These are phyloP conservation scores for Mus musculus DNA, from an alignment of 2,113 vertebrate genomes.

Conservation along the genomic window DNA sequence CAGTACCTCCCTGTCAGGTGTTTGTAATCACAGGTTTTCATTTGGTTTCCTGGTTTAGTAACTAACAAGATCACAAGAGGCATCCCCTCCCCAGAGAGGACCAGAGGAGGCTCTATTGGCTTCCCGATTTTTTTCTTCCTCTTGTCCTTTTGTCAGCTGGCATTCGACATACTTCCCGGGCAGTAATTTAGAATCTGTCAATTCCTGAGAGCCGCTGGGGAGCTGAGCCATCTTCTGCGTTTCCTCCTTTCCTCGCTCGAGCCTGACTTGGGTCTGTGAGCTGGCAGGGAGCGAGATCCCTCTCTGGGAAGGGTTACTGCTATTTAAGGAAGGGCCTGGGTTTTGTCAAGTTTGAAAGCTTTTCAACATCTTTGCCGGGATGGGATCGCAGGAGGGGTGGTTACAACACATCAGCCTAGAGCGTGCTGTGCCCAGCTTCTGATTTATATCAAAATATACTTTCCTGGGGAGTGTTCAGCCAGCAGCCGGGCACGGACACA, in stretches of 20 bases:
- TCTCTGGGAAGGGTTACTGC: slow-evolving; percentile 42
- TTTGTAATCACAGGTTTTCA: slow-evolving; percentile 82
- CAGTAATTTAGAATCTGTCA: slow-evolving; percentile 82
- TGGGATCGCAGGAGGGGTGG: slow-evolving; percentile 58
- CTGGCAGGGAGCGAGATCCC: slow-evolving; percentile 50
- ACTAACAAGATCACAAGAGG: slow-evolving; percentile 70
- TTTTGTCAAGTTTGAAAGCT: slow-evolving; percentile 75
- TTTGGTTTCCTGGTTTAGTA: slow-evolving; percentile 76
- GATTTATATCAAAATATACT: slow-evolving; percentile 77
- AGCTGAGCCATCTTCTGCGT: slow-evolving; percentile 27
- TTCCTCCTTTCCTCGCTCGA: not conserved
- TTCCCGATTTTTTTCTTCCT: not conserved
- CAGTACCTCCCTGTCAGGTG: slow-evolving; percentile 52
- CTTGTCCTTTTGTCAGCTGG: slow-evolving; percentile 75
- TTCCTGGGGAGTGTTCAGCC: slow-evolving; percentile 62
- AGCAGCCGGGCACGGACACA: not conserved
- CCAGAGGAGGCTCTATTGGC: slow-evolving; percentile 46
- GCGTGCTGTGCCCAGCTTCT: slow-evolving; percentile 34
- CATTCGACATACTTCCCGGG: slow-evolving; percentile 69
- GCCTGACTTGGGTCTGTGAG: slow-evolving; percentile 7
- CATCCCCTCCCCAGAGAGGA: slow-evolving; percentile 53
- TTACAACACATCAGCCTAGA: not conserved
- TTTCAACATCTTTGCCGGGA: slow-evolving; percentile 72
- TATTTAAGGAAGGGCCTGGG: slow-evolving; percentile 72
- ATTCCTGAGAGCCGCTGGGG: slow-evolving; percentile 71